phyloP scores from a whole-genome alignment of 1,140 invertebrate species.

The Lepidostoma basale region DNA sequence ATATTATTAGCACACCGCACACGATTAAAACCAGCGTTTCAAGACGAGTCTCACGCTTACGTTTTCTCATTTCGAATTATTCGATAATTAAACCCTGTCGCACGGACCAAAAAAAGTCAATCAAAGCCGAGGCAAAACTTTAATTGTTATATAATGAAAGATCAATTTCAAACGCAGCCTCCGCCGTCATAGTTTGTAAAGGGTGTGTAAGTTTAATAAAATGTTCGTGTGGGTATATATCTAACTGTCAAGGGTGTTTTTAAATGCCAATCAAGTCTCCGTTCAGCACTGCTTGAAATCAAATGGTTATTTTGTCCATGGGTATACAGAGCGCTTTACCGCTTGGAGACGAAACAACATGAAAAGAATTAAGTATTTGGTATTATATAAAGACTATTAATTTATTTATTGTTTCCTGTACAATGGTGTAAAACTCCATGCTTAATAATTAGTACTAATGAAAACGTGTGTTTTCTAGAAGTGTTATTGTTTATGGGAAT shows the following conservation, averaged over 20 bases:
- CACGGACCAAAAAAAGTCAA: not conserved
- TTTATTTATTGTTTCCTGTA: too few relatives aligned
- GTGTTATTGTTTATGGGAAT: too few relatives aligned
- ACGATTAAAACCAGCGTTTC: too few relatives aligned
- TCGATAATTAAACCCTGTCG: too few relatives aligned
- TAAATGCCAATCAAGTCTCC: conserved; percentile 44
- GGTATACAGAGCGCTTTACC: not conserved
- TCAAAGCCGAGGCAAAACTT: not conserved
- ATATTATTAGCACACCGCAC: too few relatives aligned
- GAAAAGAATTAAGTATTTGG: not conserved
- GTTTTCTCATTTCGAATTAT: too few relatives aligned
- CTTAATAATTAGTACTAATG: too few relatives aligned
- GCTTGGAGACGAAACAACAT: not conserved
- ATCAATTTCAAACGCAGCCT: conserved; percentile 22
- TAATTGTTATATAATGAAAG: conserved; percentile 16
- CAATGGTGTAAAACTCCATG: too few relatives aligned
- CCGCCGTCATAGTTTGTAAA: conserved; percentile 1
- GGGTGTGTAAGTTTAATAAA: conserved; percentile 12
- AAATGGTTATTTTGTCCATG: too few relatives aligned
- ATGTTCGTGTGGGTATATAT: conserved; percentile 34
- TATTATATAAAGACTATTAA: too few relatives aligned
- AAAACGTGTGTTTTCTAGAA: too few relatives aligned
- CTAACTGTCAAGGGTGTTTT: conserved; percentile 42
- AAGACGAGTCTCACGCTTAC: too few relatives aligned
- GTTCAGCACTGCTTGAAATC: conserved; percentile 43